Percentiles rank a stretch among this genome's conserved stretches.
Evolutionary conservation across 2,797 vertebrate genomes (phyloP).

Genomic region (Xiphophorus birchmanni): DNA sequence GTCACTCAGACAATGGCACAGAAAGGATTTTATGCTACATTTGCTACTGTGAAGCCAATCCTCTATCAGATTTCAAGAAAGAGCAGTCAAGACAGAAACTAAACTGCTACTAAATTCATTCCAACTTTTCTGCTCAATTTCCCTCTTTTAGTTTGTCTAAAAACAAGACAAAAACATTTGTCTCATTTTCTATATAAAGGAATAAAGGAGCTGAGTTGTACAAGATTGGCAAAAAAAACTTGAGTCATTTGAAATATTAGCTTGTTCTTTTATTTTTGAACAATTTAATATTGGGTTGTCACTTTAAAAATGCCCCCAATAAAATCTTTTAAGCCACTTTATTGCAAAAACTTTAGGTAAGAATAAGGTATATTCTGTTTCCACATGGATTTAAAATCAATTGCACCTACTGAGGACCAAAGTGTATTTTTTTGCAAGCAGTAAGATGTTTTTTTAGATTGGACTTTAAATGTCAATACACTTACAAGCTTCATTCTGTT

Average conservation of each 20-base stretch:
- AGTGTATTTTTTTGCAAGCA: not conserved
- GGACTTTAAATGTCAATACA: not conserved
- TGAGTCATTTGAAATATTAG: not conserved
- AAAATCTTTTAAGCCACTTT: not conserved
- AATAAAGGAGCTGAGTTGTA: not conserved
- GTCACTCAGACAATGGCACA: conserved; percentile 12
- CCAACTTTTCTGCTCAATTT: not conserved
- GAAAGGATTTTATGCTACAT: not conserved
- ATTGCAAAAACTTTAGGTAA: not conserved
- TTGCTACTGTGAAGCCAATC: not conserved
- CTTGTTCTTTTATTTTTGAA: not conserved
- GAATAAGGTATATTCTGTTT: not conserved
- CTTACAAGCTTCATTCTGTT: not conserved
- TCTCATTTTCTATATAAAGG: not conserved
- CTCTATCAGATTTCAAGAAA: not conserved
- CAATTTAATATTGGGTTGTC: not conserved
- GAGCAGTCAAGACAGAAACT: not conserved
- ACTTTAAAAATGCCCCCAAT: not conserved
- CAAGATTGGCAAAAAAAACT: not conserved
- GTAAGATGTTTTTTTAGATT: not conserved
- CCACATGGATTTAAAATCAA: not conserved
- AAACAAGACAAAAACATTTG: not conserved
- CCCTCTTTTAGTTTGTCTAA: too few species aligned
- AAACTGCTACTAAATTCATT: not conserved
- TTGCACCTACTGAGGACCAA: not conserved